These are phyloP conservation scores for Stomatorhinus ivindoensis DNA, from an alignment of 2,113 vertebrate species.

Conservation along the genomic window DNA sequence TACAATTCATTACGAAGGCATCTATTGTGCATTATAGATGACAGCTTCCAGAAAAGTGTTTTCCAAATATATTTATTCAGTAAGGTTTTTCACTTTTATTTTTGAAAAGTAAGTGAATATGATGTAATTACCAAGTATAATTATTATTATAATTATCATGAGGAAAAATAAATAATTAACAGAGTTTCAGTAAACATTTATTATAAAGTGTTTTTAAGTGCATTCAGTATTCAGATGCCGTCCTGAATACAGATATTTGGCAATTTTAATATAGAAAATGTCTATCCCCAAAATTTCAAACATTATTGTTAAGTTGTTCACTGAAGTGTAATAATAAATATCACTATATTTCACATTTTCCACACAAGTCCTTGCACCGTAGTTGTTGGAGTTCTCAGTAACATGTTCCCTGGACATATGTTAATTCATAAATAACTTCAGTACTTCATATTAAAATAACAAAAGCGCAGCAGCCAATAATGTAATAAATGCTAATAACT, in stretches of 20 bases:
- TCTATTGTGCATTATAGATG: too few relatives aligned
- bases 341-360: background rate
- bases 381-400: background rate
- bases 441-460: background rate
- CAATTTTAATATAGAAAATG: background rate
- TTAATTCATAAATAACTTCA: background rate
- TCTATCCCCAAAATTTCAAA: background rate
- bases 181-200: background rate
- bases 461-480: background rate
- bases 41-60: background rate
- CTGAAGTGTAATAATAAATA: background rate
- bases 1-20: too few relatives aligned
- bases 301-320: background rate
- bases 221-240: background rate
- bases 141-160: background rate
- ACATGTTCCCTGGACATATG: background rate
- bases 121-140: background rate
- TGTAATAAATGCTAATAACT: background rate
- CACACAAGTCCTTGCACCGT: background rate
- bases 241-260: background rate
- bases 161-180: background rate
- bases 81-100: background rate
- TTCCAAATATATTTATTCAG: background rate
- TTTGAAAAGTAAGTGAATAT: background rate
- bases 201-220: background rate